Percentiles rank a stretch among this genome's conserved stretches.
Evolutionary conservation across 2,113 vertebrate species (phyloP).

Genomic region (Sander vitreus): DNA sequence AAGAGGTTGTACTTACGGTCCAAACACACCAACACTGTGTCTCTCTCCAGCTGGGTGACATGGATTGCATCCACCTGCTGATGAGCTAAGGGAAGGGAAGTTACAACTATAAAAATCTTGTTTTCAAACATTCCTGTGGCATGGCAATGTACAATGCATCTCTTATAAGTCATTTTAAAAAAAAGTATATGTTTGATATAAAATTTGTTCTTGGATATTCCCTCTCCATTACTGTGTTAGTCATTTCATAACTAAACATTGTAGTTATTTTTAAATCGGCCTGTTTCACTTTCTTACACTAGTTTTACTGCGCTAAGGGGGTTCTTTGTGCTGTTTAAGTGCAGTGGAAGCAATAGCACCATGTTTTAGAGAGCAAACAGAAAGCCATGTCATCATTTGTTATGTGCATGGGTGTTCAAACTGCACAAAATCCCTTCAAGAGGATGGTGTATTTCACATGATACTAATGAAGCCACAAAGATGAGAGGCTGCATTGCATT

Average conservation of each 20-base stretch:
- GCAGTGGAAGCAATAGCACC: not conserved
- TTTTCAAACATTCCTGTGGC: not conserved
- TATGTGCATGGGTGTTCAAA: not conserved
- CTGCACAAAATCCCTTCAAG: not conserved
- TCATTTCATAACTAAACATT: not conserved
- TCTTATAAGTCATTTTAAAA: not conserved
- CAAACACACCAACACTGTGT: constrained; percentile 97
- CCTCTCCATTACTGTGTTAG: not conserved
- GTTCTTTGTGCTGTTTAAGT: not conserved
- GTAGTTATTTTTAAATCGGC: not conserved
- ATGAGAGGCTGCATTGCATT: not conserved
- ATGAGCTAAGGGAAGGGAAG: constrained; percentile 77
- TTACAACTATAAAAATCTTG: not conserved
- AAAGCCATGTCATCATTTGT: not conserved
- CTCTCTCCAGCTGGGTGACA: constrained; percentile 96
- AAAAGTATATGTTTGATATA: not conserved
- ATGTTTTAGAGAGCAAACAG: not conserved
- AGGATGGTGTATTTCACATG: not conserved
- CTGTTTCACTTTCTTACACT: not conserved
- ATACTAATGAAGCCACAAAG: not conserved
- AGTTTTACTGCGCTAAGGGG: no score
- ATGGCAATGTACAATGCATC: not conserved
- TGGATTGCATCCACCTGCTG: constrained; percentile 96
- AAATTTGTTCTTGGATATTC: not conserved
- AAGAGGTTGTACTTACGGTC: constrained; percentile 89